Evolutionary conservation across 1,140 invertebrate species (phyloP).

Genomic region (Papilio helenus): DNA sequence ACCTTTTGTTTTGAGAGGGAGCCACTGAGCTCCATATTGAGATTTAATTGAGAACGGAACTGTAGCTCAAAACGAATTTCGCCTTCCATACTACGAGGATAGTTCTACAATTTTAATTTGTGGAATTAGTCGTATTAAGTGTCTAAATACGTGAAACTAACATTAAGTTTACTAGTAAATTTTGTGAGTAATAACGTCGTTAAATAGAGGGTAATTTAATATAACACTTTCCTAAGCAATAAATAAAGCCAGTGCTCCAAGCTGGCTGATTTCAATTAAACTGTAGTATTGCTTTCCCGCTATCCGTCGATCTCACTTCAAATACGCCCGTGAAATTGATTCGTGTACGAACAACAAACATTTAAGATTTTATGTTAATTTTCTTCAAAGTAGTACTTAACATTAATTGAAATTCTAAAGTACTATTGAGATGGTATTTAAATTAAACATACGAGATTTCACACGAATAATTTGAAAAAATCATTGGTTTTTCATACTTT

Average conservation of each 20-base stretch:
- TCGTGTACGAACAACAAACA: constrained; percentile 27
- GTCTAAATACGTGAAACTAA: neutral
- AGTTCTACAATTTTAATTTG: neutral
- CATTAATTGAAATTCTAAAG: constrained; percentile 6
- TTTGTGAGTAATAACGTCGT: neutral
- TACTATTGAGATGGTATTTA: neutral
- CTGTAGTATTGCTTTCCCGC: constrained; percentile 15
- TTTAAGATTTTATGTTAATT: constrained; percentile 27
- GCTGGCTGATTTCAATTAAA: constrained; percentile 25
- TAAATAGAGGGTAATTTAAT: neutral
- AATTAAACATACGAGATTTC: neutral
- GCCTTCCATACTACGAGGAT: neutral
- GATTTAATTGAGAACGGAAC: constrained; percentile 49
- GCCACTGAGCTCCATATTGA: constrained; percentile 46
- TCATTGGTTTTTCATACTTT: neutral
- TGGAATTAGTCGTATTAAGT: neutral
- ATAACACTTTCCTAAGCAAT: constrained; percentile 22
- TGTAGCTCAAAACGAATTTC: neutral
- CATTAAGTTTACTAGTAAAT: neutral
- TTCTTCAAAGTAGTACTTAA: neutral
- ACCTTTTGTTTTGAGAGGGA: constrained; percentile 52
- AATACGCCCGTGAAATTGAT: constrained; percentile 33
- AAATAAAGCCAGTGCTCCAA: constrained; percentile 1
- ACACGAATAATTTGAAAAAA: neutral
- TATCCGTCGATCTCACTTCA: constrained; percentile 32